phyloP scores from a whole-genome alignment of 2,888 invertebrate species.

The Drosophila nr. medialis region DNA sequence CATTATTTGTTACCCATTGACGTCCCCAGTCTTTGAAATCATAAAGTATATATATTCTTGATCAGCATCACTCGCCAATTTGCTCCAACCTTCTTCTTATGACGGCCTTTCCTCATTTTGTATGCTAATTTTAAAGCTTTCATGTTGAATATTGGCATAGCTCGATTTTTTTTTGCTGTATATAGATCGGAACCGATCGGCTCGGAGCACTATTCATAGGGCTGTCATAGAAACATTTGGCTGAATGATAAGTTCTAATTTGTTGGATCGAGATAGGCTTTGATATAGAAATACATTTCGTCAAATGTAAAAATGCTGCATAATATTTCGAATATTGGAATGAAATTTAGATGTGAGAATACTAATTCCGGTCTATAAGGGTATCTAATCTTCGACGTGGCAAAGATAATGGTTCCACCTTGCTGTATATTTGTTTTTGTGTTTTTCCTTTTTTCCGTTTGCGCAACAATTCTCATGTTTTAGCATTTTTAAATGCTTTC shows the following conservation, averaged over 20 bases:
- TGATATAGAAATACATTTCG: not conserved
- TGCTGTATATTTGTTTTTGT: slow-evolving; percentile 5
- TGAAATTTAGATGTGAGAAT: not conserved
- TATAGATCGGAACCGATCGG: not conserved
- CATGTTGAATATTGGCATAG: not conserved
- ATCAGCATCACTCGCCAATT: not conserved
- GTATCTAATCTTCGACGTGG: not conserved
- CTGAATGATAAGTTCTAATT: too few relatives aligned
- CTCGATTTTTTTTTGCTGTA: not conserved
- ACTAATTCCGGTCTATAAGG: not conserved
- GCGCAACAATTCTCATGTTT: slow-evolving; percentile 67
- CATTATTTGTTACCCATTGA: not conserved
- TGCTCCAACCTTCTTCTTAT: not conserved
- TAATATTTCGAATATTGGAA: not conserved
- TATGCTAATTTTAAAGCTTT: not conserved
- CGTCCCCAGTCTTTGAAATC: too few relatives aligned
- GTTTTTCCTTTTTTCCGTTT: slow-evolving; percentile 7
- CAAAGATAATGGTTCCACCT: slow-evolving; percentile 18
- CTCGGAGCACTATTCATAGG: too few relatives aligned
- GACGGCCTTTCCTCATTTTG: not conserved
- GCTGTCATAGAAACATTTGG: not conserved
- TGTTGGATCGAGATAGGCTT: not conserved
- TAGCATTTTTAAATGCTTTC: slow-evolving; percentile 78
- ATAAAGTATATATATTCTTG: not conserved
- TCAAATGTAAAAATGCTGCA: not conserved